phyloP scores from a whole-genome alignment of 1,140 invertebrate genomes.

The Leguminivora glycinivorella region DNA sequence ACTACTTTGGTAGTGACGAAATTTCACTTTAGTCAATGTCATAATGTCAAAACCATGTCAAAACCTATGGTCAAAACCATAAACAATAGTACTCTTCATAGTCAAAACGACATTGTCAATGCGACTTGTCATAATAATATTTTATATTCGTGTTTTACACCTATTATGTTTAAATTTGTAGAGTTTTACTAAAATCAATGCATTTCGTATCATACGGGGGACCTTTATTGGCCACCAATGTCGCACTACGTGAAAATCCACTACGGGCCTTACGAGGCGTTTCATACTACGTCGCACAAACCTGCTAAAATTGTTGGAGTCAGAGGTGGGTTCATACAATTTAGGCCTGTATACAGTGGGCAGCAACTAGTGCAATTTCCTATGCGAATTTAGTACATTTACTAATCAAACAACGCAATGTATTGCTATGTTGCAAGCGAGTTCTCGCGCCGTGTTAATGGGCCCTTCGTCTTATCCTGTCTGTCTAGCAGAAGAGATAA shows the following conservation, averaged over 20 bases:
- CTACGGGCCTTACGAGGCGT: slow-evolving; percentile 28
- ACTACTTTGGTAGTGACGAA: too few species aligned
- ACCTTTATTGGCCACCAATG: not conserved
- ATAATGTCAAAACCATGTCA: too few species aligned
- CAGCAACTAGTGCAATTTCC: too few species aligned
- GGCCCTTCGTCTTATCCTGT: too few species aligned
- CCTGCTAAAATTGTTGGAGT: slow-evolving; percentile 26
- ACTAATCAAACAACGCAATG: too few species aligned
- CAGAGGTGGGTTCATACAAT: not conserved
- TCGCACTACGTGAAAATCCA: slow-evolving; percentile 28
- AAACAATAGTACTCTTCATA: too few species aligned
- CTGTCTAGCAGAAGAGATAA: too few species aligned
- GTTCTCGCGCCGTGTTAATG: too few species aligned
- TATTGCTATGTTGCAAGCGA: too few species aligned
- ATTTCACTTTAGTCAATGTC: not conserved
- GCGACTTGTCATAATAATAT: not conserved
- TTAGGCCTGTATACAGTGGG: too few species aligned
- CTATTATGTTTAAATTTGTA: not conserved
- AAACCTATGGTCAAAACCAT: too few species aligned
- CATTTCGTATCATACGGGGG: not conserved
- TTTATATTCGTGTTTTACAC: not conserved
- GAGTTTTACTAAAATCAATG: not conserved
- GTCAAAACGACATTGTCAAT: not conserved
- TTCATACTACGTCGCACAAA: slow-evolving; percentile 29
- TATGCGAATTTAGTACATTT: too few species aligned